These are phyloP conservation scores for Halcyon senegalensis DNA, from an alignment of 2,113 vertebrate genomes.

Conservation along the genomic window DNA sequence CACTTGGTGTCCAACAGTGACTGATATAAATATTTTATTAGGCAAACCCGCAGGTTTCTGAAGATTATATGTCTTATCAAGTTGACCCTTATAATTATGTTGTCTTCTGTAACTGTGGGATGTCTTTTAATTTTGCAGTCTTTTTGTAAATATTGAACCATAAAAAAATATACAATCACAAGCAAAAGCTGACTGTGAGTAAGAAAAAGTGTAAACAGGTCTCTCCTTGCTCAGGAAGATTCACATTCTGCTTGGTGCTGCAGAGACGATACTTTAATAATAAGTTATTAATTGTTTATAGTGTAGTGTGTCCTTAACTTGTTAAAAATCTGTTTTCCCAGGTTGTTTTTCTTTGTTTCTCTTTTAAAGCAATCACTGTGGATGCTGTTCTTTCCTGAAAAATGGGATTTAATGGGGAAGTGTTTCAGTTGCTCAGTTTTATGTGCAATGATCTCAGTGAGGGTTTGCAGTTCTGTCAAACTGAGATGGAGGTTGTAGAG, in stretches of 20 bases:
- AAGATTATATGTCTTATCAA: conserved; percentile 86
- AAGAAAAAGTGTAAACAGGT: conserved; percentile 46
- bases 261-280: not conserved
- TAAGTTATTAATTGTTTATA: not conserved
- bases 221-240: not conserved
- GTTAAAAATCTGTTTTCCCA: not conserved
- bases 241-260: not conserved
- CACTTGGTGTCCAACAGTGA: conserved; percentile 78
- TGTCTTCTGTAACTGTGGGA: conserved; percentile 79
- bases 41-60: conserved; percentile 79
- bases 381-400: not conserved
- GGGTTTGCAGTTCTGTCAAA: not conserved
- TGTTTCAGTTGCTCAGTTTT: not conserved
- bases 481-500: not conserved
- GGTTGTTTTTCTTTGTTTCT: not conserved
- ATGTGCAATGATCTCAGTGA: not conserved
- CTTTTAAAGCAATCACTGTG: not conserved
- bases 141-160: conserved; percentile 80
- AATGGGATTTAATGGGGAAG: not conserved
- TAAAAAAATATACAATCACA: conserved; percentile 57
- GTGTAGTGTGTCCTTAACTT: not conserved
- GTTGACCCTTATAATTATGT: conserved; percentile 85
- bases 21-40: conserved; percentile 84
- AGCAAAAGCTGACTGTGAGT: conserved; percentile 34
- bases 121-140: conserved; percentile 76